These are phyloP conservation scores for Macheiramphus alcinus DNA, from an alignment of 2,113 vertebrate genomes.

Conservation along the genomic window DNA sequence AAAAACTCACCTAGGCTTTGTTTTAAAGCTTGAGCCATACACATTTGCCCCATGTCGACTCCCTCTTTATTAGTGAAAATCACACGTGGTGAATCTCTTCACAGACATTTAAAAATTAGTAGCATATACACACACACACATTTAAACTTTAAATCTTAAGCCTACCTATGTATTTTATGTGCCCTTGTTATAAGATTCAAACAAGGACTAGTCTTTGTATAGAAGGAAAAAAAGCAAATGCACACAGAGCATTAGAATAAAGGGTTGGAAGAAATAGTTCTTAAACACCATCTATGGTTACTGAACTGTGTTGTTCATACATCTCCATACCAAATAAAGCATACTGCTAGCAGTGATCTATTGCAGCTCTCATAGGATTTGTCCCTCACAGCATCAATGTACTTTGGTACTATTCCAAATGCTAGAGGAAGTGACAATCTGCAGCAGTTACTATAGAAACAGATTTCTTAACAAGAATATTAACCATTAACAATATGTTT, in stretches of 20 bases:
- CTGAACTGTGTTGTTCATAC: background rate
- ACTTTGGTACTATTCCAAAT: constrained; percentile 35
- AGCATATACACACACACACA: background rate
- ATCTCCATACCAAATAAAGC: constrained; percentile 10
- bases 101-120: background rate
- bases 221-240: background rate
- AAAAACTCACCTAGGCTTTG: background rate
- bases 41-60: background rate
- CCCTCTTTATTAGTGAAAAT: background rate
- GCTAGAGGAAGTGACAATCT: background rate
- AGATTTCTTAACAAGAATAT: background rate
- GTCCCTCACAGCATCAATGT: background rate
- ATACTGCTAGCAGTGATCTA: background rate
- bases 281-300: background rate
- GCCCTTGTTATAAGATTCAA: background rate
- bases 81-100: background rate
- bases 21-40: background rate
- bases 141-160: background rate
- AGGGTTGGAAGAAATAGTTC: background rate
- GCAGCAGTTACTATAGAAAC: constrained; percentile 58
- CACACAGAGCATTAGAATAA: background rate
- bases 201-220: background rate
- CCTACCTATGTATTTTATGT: background rate
- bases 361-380: background rate
- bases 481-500: background rate